A percentile compares a stretch with the other conserved stretches of the same genome.
phyloP scores from a whole-genome alignment of 2,113 vertebrate genomes.

The Paracanthobrama guichenoti region DNA sequence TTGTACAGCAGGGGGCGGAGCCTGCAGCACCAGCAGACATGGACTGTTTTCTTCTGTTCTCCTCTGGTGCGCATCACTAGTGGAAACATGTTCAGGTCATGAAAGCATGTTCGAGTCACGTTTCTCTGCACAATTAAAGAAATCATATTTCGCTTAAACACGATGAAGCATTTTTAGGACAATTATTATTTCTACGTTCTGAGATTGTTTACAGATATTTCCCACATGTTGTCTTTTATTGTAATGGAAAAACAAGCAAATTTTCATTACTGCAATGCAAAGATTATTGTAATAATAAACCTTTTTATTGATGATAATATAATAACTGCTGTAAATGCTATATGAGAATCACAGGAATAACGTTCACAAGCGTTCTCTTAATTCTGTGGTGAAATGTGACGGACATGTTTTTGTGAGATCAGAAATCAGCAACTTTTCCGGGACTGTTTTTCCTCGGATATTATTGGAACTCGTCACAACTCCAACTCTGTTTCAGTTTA shows the following conservation, averaged over 20 bases:
- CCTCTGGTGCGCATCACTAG: too few relatives aligned
- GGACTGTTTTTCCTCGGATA: background rate
- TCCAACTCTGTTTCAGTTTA: background rate
- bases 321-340: background rate
- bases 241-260: background rate
- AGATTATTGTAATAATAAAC: background rate
- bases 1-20: background rate
- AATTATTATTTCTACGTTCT: background rate
- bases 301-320: background rate
- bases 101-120: background rate
- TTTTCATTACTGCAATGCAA: background rate
- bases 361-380: too few relatives aligned
- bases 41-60: background rate
- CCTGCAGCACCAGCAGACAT: slow-evolving; percentile 2
- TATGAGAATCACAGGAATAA: too few relatives aligned
- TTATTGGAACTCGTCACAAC: background rate
- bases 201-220: background rate
- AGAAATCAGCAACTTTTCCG: background rate
- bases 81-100: background rate
- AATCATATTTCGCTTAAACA: background rate
- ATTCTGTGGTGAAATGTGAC: background rate
- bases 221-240: background rate
- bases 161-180: background rate
- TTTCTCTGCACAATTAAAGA: background rate
- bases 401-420: background rate